A percentile compares a stretch with the other conserved stretches of the same genome.
phyloP scores from a whole-genome alignment of 2,888 invertebrate genomes.

The Eristalis tenax region DNA sequence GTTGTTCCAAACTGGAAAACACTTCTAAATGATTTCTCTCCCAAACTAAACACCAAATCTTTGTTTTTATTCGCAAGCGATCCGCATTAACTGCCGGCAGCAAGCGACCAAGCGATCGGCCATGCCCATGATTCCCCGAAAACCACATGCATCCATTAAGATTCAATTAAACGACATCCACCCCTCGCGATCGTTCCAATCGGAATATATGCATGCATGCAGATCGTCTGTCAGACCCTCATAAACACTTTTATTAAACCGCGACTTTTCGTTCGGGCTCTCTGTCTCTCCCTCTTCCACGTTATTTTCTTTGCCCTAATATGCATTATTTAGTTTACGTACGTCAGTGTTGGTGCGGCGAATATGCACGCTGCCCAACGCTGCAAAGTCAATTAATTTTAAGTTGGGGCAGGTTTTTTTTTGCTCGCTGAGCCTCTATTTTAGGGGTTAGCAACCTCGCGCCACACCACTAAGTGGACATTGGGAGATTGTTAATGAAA shows the following conservation, averaged over 20 bases:
- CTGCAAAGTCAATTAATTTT: conserved; percentile 70
- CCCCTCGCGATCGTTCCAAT: neutral
- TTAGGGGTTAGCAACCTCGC: conserved; percentile 68
- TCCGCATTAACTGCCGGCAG: no score
- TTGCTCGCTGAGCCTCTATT: conserved; percentile 16
- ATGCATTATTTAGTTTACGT: conserved; percentile 7
- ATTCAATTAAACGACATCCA: neutral
- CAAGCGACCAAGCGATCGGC: no score
- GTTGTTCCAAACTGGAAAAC: no score
- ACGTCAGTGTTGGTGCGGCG: conserved; percentile 28
- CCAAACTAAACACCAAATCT: no score
- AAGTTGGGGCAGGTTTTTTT: conserved; percentile 72
- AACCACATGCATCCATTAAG: neutral
- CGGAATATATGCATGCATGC: neutral
- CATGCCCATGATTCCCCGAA: neutral
- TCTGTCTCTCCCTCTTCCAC: neutral
- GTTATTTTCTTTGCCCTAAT: conserved; percentile 3
- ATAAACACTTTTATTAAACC: conserved; percentile 46
- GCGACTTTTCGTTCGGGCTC: neutral
- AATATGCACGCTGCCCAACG: neutral
- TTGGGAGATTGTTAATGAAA: conserved; percentile 23
- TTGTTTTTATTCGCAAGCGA: no score
- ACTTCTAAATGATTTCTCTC: no score
- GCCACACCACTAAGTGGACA: conserved; percentile 33
- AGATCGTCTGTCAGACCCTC: conserved; percentile 22